Conservation (phyloP, 1,140 invertebrate genomes). For the Drosophila miranda region DNA sequence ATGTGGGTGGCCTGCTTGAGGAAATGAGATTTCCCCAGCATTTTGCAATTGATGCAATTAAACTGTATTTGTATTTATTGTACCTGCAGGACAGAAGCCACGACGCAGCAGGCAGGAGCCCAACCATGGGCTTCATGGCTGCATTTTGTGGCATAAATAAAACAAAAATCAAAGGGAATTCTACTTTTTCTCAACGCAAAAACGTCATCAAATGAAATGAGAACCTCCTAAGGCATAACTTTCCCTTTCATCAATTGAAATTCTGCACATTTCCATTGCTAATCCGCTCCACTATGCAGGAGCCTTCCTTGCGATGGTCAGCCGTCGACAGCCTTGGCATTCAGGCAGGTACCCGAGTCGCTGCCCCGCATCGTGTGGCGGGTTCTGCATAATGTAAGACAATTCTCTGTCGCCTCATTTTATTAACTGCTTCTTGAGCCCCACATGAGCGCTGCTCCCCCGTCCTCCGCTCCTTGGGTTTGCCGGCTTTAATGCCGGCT, state of each 20-base stretch:
- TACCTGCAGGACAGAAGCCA: background rate
- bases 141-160: no score
- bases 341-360: background rate
- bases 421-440: slow-evolving; percentile 38
- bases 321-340: slow-evolving; percentile 8
- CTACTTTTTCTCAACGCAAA: no score
- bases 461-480: background rate
- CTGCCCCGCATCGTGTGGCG: background rate
- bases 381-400: slow-evolving; percentile 54
- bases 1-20: slow-evolving; percentile 26
- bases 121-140: no score
- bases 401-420: slow-evolving; percentile 52
- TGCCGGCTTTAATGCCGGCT: slow-evolving; percentile 13
- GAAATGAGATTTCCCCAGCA: slow-evolving; percentile 3
- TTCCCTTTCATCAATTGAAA: slow-evolving; percentile 44
- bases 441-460: slow-evolving; percentile 48
- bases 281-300: slow-evolving; percentile 30
- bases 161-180: no score
- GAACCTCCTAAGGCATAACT: slow-evolving; percentile 5
- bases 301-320: no score
- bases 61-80: slow-evolving; percentile 21
- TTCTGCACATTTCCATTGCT: slow-evolving; percentile 49
- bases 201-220: slow-evolving; percentile 3
- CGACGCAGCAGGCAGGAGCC: background rate
- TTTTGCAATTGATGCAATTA: slow-evolving; percentile 42